Evolutionary conservation across 2,888 invertebrate species (phyloP).

Genomic region (Gryllus longicercus): DNA sequence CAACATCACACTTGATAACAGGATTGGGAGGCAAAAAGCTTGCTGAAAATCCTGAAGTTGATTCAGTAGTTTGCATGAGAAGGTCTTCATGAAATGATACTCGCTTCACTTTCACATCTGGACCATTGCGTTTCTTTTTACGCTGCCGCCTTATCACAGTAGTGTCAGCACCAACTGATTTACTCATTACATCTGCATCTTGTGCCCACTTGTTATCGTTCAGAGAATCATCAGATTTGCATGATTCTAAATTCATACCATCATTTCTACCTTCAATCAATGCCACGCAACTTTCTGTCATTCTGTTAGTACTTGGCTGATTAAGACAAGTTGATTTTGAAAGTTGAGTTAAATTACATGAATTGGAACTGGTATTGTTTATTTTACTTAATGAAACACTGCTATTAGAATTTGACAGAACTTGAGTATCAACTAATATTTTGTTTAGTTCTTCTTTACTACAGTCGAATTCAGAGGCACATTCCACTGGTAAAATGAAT

Average conservation of each 20-base stretch:
- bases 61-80: slow-evolving; percentile 74
- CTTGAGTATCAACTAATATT: neutral
- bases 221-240: neutral
- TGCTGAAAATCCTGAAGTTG: slow-evolving; percentile 65
- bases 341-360: neutral
- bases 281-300: slow-evolving; percentile 23
- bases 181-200: neutral
- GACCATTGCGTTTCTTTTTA: slow-evolving; percentile 56
- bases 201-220: neutral
- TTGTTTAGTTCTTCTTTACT: neutral
- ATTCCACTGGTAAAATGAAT: too few relatives aligned
- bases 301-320: slow-evolving; percentile 35
- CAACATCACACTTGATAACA: slow-evolving; percentile 60
- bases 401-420: neutral
- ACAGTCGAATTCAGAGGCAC: too few relatives aligned
- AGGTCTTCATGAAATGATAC: slow-evolving; percentile 85
- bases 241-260: neutral
- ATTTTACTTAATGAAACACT: neutral
- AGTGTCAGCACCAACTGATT: slow-evolving; percentile 53
- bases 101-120: slow-evolving; percentile 58
- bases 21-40: slow-evolving; percentile 55
- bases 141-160: slow-evolving; percentile 75
- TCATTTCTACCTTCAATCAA: slow-evolving; percentile 49
- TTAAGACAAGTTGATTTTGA: neutral
- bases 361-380: neutral